phyloP scores from a whole-genome alignment of 2,113 vertebrate species.

The Cavia porcellus region DNA sequence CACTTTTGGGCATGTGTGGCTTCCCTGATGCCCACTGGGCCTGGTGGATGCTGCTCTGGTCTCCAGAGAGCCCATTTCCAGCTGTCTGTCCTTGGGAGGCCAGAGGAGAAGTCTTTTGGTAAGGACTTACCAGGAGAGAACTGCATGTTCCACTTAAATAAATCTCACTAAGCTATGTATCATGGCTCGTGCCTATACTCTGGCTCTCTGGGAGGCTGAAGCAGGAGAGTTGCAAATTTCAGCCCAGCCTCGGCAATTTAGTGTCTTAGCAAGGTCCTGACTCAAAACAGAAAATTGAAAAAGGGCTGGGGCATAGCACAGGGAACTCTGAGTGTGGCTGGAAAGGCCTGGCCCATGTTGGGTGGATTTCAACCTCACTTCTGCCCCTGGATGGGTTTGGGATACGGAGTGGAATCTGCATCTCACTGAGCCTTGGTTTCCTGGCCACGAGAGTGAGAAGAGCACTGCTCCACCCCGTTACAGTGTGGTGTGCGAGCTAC shows the following conservation, averaged over 20 bases:
- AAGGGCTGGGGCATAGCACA: neutral
- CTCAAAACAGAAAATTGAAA: neutral
- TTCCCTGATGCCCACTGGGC: neutral
- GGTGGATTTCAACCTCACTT: neutral
- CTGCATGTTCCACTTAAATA: too few relatives aligned
- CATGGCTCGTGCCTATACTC: too few relatives aligned
- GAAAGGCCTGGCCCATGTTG: neutral
- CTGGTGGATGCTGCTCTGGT: neutral
- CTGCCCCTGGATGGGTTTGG: neutral
- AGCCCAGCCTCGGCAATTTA: neutral
- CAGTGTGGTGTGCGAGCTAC: too few relatives aligned
- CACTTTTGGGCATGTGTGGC: accelerated
- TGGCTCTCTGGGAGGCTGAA: neutral
- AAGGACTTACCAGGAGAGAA: neutral
- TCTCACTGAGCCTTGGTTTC: neutral
- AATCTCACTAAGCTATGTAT: neutral
- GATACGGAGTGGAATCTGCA: accelerated
- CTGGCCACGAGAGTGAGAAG: neutral
- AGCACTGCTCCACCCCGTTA: accelerated
- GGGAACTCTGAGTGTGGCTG: neutral
- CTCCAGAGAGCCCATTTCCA: neutral
- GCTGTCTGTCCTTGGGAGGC: neutral
- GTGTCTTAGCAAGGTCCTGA: neutral
- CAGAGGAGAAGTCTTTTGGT: neutral
- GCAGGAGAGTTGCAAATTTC: neutral